Evolutionary conservation across 2,797 vertebrate species (phyloP).

Genomic region (Anomalospiza imberbis): DNA sequence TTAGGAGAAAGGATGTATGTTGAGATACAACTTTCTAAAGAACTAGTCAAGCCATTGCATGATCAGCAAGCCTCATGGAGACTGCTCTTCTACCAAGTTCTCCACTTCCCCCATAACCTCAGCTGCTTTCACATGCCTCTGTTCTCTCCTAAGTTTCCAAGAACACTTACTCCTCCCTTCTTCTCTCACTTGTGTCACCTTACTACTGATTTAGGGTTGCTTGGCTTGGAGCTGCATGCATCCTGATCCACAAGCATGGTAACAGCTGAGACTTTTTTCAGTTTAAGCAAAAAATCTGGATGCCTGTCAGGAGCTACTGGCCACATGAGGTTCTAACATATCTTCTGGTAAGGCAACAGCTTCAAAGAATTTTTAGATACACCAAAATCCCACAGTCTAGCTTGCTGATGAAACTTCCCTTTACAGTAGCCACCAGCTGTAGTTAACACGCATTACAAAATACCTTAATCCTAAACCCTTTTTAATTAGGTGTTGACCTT

Average conservation of each 20-base stretch:
- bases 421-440: neutral
- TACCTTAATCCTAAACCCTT: constrained; percentile 47
- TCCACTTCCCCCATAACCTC: neutral
- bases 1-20: neutral
- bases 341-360: neutral
- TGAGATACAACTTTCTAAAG: neutral
- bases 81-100: neutral
- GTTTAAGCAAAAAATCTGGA: neutral
- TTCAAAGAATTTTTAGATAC: neutral
- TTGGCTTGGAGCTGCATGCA: neutral
- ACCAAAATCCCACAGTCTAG: neutral
- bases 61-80: neutral
- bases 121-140: neutral
- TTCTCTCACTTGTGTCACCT: neutral
- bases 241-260: neutral
- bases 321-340: neutral
- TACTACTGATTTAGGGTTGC: neutral
- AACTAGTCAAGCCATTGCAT: neutral
- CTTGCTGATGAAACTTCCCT: neutral
- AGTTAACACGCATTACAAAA: constrained; percentile 13
- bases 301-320: neutral
- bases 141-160: neutral
- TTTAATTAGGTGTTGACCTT: constrained; percentile 50
- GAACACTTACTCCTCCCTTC: neutral
- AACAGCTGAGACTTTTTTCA: neutral